Evolutionary conservation across 1,140 invertebrate species (phyloP), one percentile per base, ranked within the genome.

Genomic region (Panagrolaimus sp.): DNA sequence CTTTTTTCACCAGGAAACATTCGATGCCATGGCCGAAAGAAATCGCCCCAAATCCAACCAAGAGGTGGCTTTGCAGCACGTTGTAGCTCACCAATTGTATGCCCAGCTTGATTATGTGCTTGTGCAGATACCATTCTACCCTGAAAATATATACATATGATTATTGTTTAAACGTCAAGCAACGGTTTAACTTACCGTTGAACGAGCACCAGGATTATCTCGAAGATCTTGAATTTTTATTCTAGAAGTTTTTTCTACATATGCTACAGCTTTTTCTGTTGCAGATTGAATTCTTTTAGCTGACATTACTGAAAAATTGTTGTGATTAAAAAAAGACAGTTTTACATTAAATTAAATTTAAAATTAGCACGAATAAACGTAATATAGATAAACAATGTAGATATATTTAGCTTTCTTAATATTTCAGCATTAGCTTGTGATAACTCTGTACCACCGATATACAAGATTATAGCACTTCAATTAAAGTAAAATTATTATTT

Each of bases 11-110:
- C 78, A 7, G 78, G 78, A 53, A 79, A 81, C 62, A 74, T 73
- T 68, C 80, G 67, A 14, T 78, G 76, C 80, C 80, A 81, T 16
- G 80, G 80, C 14, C 71, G 67, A 46, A 69, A 83, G 46, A 78
- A 81, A 57, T 81, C 77, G 7, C 80, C 80, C 80, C 80, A 81
- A 46, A 81, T 73, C 80, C 80, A 81, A 14, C 80, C 80, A 25
- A 83, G 71, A 25, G 80, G 80, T 3, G 80, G 80, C 64, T 81
- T 81, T 5, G 76, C 74, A 8, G 80, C 80, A n/a, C 69, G 31
- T 64, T 82, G 72, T 11, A 81, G 53, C 61, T 82, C 80, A 38
- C 81, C 79, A 48, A 77, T 72, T 0, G 77, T 77, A 45, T 78
- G 77, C 0, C 77, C 77, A 20, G 68, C 78, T 65, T 77, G 72